Conservation (phyloP, 2,888 invertebrate species). For the Gastrophysa polygoni region DNA sequence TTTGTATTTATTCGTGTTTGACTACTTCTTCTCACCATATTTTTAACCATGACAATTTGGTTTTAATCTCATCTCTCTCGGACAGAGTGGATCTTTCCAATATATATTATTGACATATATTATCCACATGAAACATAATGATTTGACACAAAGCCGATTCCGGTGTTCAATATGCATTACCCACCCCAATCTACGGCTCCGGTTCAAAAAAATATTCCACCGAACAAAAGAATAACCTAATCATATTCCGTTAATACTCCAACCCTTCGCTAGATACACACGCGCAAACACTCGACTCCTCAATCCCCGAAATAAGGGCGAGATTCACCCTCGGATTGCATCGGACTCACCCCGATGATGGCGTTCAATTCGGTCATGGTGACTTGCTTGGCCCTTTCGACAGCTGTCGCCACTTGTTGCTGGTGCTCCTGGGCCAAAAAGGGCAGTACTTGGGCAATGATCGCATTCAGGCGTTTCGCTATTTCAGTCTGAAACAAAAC, state of each 20-base stretch:
- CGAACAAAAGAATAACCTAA: background rate
- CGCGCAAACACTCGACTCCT: background rate
- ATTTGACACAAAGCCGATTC: too few relatives aligned
- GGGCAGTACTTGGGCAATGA: constrained; percentile 92
- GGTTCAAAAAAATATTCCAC: background rate
- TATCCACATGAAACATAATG: too few relatives aligned
- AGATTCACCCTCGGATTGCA: background rate
- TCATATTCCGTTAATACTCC: background rate
- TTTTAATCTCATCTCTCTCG: too few relatives aligned
- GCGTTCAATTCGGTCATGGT: constrained; percentile 94
- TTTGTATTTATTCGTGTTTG: too few relatives aligned
- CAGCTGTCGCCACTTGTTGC: constrained; percentile 90
- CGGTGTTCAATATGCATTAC: too few relatives aligned
- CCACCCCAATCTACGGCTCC: too few relatives aligned
- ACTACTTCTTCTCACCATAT: too few relatives aligned
- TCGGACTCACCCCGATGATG: constrained; percentile 83
- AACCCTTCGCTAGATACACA: background rate
- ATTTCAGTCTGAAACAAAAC: constrained; percentile 84
- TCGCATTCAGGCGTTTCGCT: constrained; percentile 90
- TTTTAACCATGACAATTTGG: too few relatives aligned
- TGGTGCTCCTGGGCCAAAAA: constrained; percentile 91
- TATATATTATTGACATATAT: too few relatives aligned
- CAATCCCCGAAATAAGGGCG: constrained; percentile 4
- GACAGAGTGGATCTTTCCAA: too few relatives aligned
- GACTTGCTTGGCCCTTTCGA: constrained; percentile 94